phyloP scores from a whole-genome alignment of 2,888 invertebrate genomes.

The Tolmerus cingulatus region DNA sequence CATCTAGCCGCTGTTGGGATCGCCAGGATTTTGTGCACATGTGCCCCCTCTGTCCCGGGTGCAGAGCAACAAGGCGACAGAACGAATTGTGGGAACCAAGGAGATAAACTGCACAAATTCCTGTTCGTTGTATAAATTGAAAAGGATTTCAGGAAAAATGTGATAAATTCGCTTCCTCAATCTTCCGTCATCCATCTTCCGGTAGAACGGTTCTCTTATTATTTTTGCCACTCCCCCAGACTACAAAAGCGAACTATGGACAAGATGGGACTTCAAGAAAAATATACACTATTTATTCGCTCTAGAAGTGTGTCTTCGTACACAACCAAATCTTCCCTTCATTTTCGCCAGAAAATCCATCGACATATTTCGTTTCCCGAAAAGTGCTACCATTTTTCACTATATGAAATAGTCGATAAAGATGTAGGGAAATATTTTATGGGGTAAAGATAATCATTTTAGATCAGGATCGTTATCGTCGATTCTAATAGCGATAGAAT shows the following conservation, averaged over 20 bases:
- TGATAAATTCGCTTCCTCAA: constrained; percentile 24
- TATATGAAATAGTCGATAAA: background rate
- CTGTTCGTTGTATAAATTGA: constrained; percentile 34
- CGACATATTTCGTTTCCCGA: background rate
- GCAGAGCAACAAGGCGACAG: background rate
- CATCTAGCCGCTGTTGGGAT: background rate
- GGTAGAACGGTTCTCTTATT: background rate
- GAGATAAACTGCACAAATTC: constrained; percentile 33
- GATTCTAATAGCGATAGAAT: background rate
- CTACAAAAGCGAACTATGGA: constrained; percentile 21
- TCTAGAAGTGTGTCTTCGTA: background rate
- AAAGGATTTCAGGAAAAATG: constrained; percentile 35
- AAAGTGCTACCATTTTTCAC: background rate
- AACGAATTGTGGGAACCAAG: constrained; percentile 1
- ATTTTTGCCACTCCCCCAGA: background rate
- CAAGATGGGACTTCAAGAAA: constrained; percentile 19
- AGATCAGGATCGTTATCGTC: background rate
- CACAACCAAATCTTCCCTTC: background rate
- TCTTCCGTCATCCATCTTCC: constrained; percentile 22
- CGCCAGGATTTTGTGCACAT: background rate
- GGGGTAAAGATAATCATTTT: background rate
- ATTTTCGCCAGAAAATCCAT: background rate
- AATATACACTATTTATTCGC: background rate
- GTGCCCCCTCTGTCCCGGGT: background rate
- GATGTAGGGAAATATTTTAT: background rate